Percentiles rank a stretch among this genome's conserved stretches.
phyloP scores from a whole-genome alignment of 2,113 vertebrate species.

The Chaenogobius annularis region DNA sequence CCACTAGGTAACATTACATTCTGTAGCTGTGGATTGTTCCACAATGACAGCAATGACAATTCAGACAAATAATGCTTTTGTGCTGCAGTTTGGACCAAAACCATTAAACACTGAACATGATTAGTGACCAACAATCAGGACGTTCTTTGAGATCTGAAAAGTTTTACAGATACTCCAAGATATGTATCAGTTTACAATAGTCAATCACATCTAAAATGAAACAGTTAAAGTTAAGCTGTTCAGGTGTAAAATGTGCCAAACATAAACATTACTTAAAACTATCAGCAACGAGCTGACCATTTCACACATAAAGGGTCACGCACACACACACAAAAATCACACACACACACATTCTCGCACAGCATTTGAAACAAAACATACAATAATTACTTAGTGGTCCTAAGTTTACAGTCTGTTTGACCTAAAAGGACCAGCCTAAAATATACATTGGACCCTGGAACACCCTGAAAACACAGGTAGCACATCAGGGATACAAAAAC shows the following conservation, averaged over 20 bases:
- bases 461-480: constrained; percentile 61
- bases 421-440: constrained; percentile 73
- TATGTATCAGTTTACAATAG: constrained; percentile 63
- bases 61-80: constrained; percentile 69
- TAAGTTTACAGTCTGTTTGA: constrained; percentile 62
- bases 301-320: constrained; percentile 43
- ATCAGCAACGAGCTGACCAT: constrained; percentile 50
- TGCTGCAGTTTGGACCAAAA: constrained; percentile 58
- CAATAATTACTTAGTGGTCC: constrained; percentile 71
- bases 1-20: constrained; percentile 70
- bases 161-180: constrained; percentile 58
- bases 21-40: constrained; percentile 67
- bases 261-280: constrained; percentile 63
- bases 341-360: constrained; percentile 6
- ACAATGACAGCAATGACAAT: constrained; percentile 58
- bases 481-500: constrained; percentile 66
- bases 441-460: constrained; percentile 62
- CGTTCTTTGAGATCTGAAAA: constrained; percentile 59
- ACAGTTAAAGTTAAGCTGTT: constrained; percentile 54
- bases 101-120: constrained; percentile 48
- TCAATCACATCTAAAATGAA: constrained; percentile 49
- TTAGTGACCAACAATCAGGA: constrained; percentile 52
- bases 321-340: constrained; percentile 5
- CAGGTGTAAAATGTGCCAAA: constrained; percentile 48
- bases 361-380: constrained; percentile 38